A percentile compares a stretch with the other conserved stretches of the same genome.
Conservation (phyloP, 2,797 vertebrate genomes). For the Xyrichtys novacula region DNA sequence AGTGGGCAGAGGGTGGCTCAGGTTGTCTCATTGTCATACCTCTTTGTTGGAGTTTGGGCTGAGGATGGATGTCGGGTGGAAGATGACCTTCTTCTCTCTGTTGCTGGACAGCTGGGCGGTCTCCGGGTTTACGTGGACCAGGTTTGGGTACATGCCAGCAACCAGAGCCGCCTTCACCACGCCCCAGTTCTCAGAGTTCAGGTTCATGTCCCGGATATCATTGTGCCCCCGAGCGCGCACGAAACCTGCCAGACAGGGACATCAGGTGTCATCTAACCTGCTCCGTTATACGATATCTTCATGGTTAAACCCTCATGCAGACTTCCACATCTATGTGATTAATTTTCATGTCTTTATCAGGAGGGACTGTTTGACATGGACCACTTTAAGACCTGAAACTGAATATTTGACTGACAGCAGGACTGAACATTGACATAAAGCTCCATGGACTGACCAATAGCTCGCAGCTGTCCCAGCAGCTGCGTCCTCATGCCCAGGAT, state of each 20-base stretch:
- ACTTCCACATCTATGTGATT: background rate
- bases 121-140: conserved; percentile 89
- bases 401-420: background rate
- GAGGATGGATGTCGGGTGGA: conserved; percentile 93
- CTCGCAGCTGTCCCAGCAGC: conserved; percentile 94
- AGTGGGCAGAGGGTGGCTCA: background rate
- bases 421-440: background rate
- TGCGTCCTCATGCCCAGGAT: conserved; percentile 95
- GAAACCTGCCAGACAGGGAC: conserved; percentile 85
- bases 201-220: conserved; percentile 94
- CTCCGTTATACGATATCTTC: no score
- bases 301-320: background rate
- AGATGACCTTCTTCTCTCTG: conserved; percentile 91
- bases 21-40: conserved; percentile 76
- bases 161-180: conserved; percentile 95
- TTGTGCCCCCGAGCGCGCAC: conserved; percentile 90
- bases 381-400: no score
- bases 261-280: background rate
- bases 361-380: no score
- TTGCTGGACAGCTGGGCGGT: conserved; percentile 81
- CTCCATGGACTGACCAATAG: conserved; percentile 87
- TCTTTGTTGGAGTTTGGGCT: conserved; percentile 89
- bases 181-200: conserved; percentile 97
- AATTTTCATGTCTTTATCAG: no score
- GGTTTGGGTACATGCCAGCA: conserved; percentile 95